Base-by-base conservation (phyloP, 2,113 vertebrate genomes). In the Meleagris gallopavo region DNA sequence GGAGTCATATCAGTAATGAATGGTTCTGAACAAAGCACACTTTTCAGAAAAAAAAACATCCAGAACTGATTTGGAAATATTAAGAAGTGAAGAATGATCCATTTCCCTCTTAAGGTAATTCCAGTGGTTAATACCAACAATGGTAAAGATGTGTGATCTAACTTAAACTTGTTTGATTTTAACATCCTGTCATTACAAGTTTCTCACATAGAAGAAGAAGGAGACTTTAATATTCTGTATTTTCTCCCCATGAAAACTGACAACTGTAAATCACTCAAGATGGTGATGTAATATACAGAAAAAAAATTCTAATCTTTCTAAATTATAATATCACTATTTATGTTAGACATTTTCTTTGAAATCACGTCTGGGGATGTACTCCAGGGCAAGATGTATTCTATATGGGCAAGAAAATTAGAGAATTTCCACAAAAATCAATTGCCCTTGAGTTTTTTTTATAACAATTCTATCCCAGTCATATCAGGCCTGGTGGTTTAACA, bases 1-100 rank as follows among this genome's bases (percentile, higher is more conserved):
- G 34, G 41, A 87, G 75, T 88, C 79, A 85, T 16, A 69, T 79
- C 43, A 69, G 67, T 85, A 91, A 82, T 41, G 91, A 93, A 87
- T 34, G 40, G 16, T 32, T 80, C 75, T 91, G 58, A 90, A n/a
- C 43, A 52, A 85, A 69, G 45, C 29, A 57, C 29, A 79, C 6
- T 19, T 87, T 82, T 89, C 71, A 87, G 71, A 78, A 87, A 50
- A 87, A 48, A 46, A 91, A 80, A 54, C 24, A 85, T 32, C 65
- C 17, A 73, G 29, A 34, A 43, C 38, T 40, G 43, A 85, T 83
- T 27, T 61, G 43, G 15, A 83, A 85, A 72, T 57, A 89, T 40
- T 43, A 84, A 82, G 85, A 84, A 17, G 13, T 36, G 11, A 22
- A 89, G 32, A 85, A 89, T 69, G 38, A 19, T 71, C 13, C 5